Evolutionary conservation across 2,113 vertebrate genomes (phyloP).

Genomic region (Tachysurus fulvidraco): DNA sequence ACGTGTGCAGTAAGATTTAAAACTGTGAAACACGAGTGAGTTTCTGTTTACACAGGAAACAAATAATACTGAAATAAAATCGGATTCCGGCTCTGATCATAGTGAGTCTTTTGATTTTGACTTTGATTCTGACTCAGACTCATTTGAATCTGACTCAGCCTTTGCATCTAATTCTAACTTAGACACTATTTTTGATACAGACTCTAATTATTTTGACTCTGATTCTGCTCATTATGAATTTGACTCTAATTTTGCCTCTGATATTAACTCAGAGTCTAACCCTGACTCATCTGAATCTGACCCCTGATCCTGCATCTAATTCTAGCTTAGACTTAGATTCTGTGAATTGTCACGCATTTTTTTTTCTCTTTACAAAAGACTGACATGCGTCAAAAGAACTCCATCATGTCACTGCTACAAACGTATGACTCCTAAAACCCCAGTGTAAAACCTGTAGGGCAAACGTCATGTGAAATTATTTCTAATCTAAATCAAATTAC

Average conservation of each 20-base stretch:
- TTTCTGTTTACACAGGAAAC: not conserved
- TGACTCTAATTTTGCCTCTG: not conserved
- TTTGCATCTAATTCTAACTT: too few relatives aligned
- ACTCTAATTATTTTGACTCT: not conserved
- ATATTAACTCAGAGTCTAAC: not conserved
- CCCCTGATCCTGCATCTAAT: not conserved
- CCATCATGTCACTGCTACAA: slow-evolving; percentile 60
- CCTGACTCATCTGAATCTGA: not conserved
- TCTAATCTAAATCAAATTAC: slow-evolving; percentile 65
- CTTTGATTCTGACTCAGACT: not conserved
- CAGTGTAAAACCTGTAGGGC: not conserved
- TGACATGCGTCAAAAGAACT: not conserved
- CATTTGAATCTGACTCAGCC: too few relatives aligned
- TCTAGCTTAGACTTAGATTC: not conserved
- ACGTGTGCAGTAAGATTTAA: not conserved
- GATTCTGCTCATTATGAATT: not conserved
- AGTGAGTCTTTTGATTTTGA: not conserved
- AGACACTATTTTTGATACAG: too few relatives aligned
- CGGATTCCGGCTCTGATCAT: not conserved
- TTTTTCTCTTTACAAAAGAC: not conserved
- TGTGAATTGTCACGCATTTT: slow-evolving; percentile 37
- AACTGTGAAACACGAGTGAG: not conserved
- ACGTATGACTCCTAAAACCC: slow-evolving; percentile 72
- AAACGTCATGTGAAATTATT: slow-evolving; percentile 27
- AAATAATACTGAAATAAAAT: not conserved